Percentiles rank a stretch among this genome's conserved stretches.
These are phyloP conservation scores for Hybos culiciformis DNA, from an alignment of 2,888 invertebrate genomes.

Conservation along the genomic window DNA sequence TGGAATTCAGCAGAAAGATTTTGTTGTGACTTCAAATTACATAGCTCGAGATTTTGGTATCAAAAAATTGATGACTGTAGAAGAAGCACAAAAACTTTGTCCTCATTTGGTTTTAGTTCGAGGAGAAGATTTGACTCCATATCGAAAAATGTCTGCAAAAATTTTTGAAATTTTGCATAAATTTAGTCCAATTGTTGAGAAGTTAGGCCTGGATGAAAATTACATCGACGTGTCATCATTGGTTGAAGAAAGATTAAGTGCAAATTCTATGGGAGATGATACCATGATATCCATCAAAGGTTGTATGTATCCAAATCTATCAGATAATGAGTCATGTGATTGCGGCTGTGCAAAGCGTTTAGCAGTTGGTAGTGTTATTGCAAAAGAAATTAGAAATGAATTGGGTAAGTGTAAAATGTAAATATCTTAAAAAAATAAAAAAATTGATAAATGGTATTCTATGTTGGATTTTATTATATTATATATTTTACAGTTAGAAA, in stretches of 20 bases:
- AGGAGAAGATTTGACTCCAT: constrained; percentile 72
- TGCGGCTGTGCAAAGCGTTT: constrained; percentile 64
- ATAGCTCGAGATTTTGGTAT: constrained; percentile 61
- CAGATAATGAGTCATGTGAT: constrained; percentile 41
- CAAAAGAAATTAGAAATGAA: constrained; percentile 58
- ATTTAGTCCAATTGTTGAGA: constrained; percentile 62
- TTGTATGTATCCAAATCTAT: constrained; percentile 41
- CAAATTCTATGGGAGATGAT: constrained; percentile 13
- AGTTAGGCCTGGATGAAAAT: constrained; percentile 75
- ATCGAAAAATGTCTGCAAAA: constrained; percentile 63
- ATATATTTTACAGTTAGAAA: no score
- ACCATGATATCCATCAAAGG: constrained; percentile 27
- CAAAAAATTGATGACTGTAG: constrained; percentile 60
- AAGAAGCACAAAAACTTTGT: constrained; percentile 60
- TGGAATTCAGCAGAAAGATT: constrained; percentile 72
- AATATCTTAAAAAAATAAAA: no score
- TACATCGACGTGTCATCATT: constrained; percentile 61
- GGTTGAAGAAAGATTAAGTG: constrained; percentile 25
- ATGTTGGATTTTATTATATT: no score
- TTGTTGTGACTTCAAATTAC: constrained; percentile 76
- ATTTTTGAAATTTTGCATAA: constrained; percentile 56
- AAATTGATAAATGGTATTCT: no score
- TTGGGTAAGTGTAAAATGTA: constrained; percentile 45
- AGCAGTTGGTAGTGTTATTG: constrained; percentile 56
- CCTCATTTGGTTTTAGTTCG: constrained; percentile 61